phyloP scores from a whole-genome alignment of 53 echinoderm and acorn worm species.

The Echinometra lucunter region DNA sequence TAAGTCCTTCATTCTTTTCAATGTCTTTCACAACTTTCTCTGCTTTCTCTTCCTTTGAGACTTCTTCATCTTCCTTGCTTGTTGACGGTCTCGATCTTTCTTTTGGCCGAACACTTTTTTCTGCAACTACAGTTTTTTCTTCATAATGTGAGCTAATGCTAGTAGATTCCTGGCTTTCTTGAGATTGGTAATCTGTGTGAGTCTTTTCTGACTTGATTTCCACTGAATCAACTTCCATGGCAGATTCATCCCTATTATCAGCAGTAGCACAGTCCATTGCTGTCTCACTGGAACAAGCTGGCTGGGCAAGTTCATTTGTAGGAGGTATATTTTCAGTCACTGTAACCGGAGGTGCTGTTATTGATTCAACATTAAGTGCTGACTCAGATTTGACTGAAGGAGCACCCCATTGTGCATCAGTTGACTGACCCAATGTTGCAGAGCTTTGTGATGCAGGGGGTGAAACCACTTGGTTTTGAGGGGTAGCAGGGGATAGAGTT shows the following conservation, averaged over 20 bases:
- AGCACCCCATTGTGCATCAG: slow-evolving; percentile 6
- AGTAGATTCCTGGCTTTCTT: not conserved
- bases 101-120: slow-evolving; percentile 34
- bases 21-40: slow-evolving; percentile 23
- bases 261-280: slow-evolving; percentile 45
- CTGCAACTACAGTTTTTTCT: not conserved
- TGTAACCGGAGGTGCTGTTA: not conserved
- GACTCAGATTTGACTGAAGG: not conserved
- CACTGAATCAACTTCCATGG: slow-evolving; percentile 25
- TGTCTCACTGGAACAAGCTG: not conserved
- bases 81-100: not conserved
- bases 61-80: slow-evolving; percentile 37
- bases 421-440: slow-evolving; percentile 22
- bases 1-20: slow-evolving; percentile 32
- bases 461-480: slow-evolving; percentile 51
- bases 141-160: not conserved
- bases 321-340: not conserved
- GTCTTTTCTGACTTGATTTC: not conserved
- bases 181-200: not conserved
- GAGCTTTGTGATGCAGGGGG: not conserved
- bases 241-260: slow-evolving; percentile 50
- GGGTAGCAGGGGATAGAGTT: slow-evolving; percentile 9
- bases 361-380: not conserved
- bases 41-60: slow-evolving; percentile 21
- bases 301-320: slow-evolving; percentile 24